Evolutionary conservation across 2,888 invertebrate genomes (phyloP).

Genomic region (Luperina nickerlii): DNA sequence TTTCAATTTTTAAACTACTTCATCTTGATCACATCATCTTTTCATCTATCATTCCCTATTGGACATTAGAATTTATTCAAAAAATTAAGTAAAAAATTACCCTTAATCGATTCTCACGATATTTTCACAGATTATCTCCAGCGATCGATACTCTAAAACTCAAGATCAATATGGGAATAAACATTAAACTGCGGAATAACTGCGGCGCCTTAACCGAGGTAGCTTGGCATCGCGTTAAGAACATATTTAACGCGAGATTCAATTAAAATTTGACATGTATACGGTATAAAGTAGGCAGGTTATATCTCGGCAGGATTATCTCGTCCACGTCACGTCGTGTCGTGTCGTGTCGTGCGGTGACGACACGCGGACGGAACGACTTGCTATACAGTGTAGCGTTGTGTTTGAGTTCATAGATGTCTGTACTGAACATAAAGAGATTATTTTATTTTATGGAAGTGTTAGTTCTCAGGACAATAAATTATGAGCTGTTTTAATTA

Average conservation of each 20-base stretch:
- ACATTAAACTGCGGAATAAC: slow-evolving; percentile 40
- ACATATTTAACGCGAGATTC: slow-evolving; percentile 82
- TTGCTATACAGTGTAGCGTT: slow-evolving; percentile 3
- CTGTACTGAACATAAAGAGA: neutral
- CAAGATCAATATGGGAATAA: slow-evolving; percentile 53
- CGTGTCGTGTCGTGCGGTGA: slow-evolving; percentile 21
- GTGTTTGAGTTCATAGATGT: slow-evolving; percentile 31
- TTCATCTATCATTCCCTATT: neutral
- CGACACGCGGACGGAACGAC: slow-evolving; percentile 30
- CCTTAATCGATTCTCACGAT: slow-evolving; percentile 62
- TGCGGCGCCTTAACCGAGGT: slow-evolving; percentile 53
- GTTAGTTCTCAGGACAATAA: neutral
- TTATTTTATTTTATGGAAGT: slow-evolving; percentile 12
- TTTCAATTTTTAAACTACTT: neutral
- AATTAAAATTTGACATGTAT: slow-evolving; percentile 86
- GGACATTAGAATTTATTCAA: neutral
- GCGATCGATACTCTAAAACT: slow-evolving; percentile 37
- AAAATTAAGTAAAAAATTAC: slow-evolving; percentile 49
- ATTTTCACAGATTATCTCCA: slow-evolving; percentile 32
- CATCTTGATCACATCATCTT: neutral
- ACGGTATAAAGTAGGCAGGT: slow-evolving; percentile 71
- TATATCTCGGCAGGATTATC: slow-evolving; percentile 65
- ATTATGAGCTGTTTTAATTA: neutral
- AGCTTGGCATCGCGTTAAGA: slow-evolving; percentile 73
- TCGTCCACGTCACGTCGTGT: slow-evolving; percentile 34